Evolutionary conservation across 2,888 invertebrate species (phyloP).

Genomic region (Cryptosula pallasiana): DNA sequence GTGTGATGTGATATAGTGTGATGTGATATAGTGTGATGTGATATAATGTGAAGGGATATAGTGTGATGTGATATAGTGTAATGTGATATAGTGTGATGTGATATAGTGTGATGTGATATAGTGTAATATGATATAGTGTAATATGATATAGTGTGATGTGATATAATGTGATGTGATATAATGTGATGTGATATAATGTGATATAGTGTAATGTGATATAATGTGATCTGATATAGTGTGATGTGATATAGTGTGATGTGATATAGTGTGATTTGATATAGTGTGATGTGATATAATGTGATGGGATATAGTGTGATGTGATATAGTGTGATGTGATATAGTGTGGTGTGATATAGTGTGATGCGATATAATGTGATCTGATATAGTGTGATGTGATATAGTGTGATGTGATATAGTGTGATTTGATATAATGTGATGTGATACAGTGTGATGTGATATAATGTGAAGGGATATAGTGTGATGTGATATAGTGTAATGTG

Average conservation of each 20-base stretch:
- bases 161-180: neutral
- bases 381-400: too few species aligned
- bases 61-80: too few species aligned
- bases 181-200: neutral
- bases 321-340: neutral
- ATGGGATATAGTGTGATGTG: neutral
- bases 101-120: neutral
- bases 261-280: neutral
- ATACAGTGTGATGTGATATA: too few species aligned
- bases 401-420: too few species aligned
- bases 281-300: too few species aligned
- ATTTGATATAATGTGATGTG: too few species aligned
- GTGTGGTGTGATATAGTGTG: neutral
- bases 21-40: too few species aligned
- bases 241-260: neutral
- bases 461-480: too few species aligned
- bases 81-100: neutral
- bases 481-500: too few species aligned
- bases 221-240: neutral
- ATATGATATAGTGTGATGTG: neutral
- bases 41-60: too few species aligned
- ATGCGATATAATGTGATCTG: neutral
- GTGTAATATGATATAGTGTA: neutral
- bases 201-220: neutral
- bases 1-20: too few species aligned